Conservation (phyloP, 2,113 vertebrate genomes). For the Oceanodroma tethys region DNA sequence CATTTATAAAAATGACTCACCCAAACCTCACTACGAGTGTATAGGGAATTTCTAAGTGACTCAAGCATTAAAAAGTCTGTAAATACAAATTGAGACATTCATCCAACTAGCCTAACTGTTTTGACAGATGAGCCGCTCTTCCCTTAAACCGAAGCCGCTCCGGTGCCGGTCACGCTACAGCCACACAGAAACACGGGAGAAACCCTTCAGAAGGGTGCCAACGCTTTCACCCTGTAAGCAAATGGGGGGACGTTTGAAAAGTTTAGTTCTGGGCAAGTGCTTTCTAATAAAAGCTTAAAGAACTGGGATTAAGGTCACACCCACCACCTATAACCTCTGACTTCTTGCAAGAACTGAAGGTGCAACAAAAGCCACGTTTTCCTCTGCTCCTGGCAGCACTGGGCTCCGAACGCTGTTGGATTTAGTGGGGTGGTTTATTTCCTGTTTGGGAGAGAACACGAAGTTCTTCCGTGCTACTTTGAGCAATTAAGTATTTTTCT, state of each 20-base stretch:
- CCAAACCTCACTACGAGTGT: neutral
- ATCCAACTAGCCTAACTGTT: neutral
- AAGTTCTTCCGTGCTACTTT: slow-evolving; percentile 26
- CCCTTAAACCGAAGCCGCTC: neutral
- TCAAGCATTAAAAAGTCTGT: neutral
- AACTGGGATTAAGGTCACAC: neutral
- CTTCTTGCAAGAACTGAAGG: neutral
- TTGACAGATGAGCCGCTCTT: neutral
- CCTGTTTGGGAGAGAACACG: slow-evolving; percentile 57
- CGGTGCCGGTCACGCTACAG: neutral
- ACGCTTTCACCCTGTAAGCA: fast-evolving
- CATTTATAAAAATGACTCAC: neutral
- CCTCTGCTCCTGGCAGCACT: neutral
- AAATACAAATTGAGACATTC: neutral
- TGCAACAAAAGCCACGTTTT: neutral
- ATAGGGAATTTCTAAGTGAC: neutral
- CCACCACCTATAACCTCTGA: neutral
- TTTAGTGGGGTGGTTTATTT: neutral
- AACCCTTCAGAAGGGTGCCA: neutral
- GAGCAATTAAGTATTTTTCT: slow-evolving; percentile 35
- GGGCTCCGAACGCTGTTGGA: neutral
- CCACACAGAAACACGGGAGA: fast-evolving
- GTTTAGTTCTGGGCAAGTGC: neutral
- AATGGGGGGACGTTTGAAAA: fast-evolving
- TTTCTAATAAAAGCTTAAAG: neutral